These are phyloP conservation scores for Salvelinus fontinalis DNA, from an alignment of 2,113 vertebrate genomes.

Conservation along the genomic window DNA sequence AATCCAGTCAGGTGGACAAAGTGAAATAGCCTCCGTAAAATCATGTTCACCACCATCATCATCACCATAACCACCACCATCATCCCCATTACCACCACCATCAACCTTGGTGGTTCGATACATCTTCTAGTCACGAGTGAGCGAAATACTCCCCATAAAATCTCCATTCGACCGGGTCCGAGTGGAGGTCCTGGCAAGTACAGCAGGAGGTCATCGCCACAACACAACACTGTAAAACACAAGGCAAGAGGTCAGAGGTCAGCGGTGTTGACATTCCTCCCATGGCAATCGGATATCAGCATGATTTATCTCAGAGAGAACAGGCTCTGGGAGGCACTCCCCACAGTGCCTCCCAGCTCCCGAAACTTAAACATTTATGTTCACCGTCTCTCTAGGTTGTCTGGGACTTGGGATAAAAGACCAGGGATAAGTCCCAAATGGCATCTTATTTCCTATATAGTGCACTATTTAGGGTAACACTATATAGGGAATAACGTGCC, in stretches of 20 bases:
- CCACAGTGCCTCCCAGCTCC: slow-evolving; percentile 23
- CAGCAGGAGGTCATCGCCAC: slow-evolving; percentile 53
- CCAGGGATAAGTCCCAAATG: too few species aligned
- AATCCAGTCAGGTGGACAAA: too few species aligned
- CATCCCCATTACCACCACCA: too few species aligned
- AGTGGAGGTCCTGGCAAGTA: slow-evolving; percentile 58
- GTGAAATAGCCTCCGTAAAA: too few species aligned
- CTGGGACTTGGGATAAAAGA: too few species aligned
- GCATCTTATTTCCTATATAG: slow-evolving; percentile 30
- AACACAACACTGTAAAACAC: background rate
- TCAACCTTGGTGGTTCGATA: too few species aligned
- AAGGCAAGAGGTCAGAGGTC: slow-evolving; percentile 56
- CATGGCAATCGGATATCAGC: slow-evolving; percentile 68
- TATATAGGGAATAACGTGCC: slow-evolving; percentile 27
- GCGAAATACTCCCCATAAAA: slow-evolving; percentile 72
- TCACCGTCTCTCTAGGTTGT: background rate
- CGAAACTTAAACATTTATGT: slow-evolving; percentile 66
- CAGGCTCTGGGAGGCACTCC: slow-evolving; percentile 49
- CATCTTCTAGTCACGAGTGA: slow-evolving; percentile 52
- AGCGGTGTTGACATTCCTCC: slow-evolving; percentile 71
- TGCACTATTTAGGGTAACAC: slow-evolving; percentile 30
- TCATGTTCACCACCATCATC: too few species aligned
- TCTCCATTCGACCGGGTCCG: slow-evolving; percentile 70
- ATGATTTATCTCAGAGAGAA: slow-evolving; percentile 59
- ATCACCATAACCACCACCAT: too few species aligned